phyloP scores from a whole-genome alignment of 2,888 invertebrate species.

The Caenorhabditis angaria region DNA sequence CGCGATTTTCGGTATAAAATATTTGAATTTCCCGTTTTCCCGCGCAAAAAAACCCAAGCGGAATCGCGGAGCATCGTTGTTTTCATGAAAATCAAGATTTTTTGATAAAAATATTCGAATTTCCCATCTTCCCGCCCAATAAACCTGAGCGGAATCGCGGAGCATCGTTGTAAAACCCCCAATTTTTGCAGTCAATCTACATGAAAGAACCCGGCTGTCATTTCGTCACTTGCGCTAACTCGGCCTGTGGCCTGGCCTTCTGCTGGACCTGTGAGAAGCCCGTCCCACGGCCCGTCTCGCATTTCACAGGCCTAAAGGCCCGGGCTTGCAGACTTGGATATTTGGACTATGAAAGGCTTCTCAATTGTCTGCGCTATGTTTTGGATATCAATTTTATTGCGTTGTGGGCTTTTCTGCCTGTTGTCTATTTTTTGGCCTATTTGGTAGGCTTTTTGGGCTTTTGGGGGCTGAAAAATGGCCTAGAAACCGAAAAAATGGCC shows the following conservation, averaged over 20 bases:
- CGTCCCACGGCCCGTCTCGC: conserved; percentile 21
- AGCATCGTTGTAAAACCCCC: neutral
- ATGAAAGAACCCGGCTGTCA: conserved; percentile 42
- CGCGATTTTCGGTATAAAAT: no score
- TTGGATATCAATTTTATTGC: conserved; percentile 31
- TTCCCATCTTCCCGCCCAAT: no score
- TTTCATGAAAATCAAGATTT: no score
- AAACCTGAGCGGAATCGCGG: no score
- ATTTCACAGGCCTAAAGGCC: conserved; percentile 28
- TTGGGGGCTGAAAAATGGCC: neutral
- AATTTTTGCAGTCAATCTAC: conserved; percentile 14
- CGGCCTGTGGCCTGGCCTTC: conserved; percentile 35
- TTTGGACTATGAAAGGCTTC: conserved; percentile 21
- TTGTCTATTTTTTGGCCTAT: conserved; percentile 28
- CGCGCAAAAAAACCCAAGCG: no score
- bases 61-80: no score
- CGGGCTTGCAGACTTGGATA: conserved; percentile 33
- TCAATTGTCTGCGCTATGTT: conserved; percentile 14
- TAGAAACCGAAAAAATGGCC: neutral
- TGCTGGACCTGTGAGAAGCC: conserved; percentile 50
- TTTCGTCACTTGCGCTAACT: conserved; percentile 48
- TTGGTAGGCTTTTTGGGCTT: conserved; percentile 3
- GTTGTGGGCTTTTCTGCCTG: conserved; percentile 26
- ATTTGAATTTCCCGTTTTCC: no score
- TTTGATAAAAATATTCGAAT: no score